phyloP scores from a whole-genome alignment of 2,113 vertebrate genomes.

The Genyomyrus donnyi region DNA sequence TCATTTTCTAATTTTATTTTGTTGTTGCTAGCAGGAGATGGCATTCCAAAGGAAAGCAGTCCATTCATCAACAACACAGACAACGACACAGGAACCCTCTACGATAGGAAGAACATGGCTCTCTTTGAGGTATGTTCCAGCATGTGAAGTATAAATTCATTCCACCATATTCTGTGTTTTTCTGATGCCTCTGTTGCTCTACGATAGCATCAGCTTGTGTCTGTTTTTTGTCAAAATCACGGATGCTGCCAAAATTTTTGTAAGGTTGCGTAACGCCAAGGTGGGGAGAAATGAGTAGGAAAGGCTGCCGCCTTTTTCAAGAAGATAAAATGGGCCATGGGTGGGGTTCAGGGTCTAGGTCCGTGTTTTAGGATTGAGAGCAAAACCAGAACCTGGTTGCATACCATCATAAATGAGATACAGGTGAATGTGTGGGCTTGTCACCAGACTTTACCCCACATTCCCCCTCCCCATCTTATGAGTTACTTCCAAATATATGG shows the following conservation, averaged over 20 bases:
- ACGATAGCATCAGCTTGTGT: not conserved
- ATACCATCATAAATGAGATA: not conserved
- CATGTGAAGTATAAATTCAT: not conserved
- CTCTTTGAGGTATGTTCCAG: constrained; percentile 78
- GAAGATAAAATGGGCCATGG: not conserved
- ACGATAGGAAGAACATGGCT: constrained; percentile 93
- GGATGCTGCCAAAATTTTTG: not conserved
- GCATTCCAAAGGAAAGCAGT: constrained; percentile 72
- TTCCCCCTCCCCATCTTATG: not conserved
- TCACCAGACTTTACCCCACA: not conserved
- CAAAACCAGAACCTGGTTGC: not conserved
- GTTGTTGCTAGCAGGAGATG: constrained; percentile 69
- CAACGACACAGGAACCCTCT: constrained; percentile 60
- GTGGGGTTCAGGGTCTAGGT: not conserved
- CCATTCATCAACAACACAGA: constrained; percentile 77
- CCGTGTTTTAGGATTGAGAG: not conserved
- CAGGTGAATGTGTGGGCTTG: not conserved
- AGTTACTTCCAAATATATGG: not conserved
- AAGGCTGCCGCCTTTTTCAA: not conserved
- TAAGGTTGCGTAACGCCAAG: not conserved
- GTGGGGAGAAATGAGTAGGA: not conserved
- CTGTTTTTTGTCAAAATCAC: not conserved
- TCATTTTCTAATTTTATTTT: constrained; percentile 16
- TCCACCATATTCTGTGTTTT: not conserved
- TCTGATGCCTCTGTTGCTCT: not conserved